These are phyloP conservation scores for Fringilla coelebs DNA, from an alignment of 2,797 vertebrate species.

Conservation along the genomic window DNA sequence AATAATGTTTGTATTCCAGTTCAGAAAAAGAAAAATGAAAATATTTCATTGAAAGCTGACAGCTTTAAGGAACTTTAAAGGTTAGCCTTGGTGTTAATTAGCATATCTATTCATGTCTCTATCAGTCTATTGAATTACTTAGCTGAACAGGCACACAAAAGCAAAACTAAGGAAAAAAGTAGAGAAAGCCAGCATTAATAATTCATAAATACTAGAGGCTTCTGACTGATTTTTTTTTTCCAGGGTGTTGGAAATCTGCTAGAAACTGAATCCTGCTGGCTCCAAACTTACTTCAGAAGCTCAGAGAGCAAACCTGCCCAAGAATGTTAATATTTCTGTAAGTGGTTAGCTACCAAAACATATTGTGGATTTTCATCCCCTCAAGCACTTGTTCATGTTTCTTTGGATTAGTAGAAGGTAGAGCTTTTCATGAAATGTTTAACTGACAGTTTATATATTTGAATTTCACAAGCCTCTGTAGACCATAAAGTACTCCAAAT, in stretches of 20 bases:
- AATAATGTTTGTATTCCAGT: slow-evolving; percentile 71
- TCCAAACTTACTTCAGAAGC: slow-evolving; percentile 68
- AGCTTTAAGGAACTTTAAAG: slow-evolving; percentile 77
- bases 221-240: slow-evolving; percentile 60
- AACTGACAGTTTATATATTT: slow-evolving; percentile 75
- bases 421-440: slow-evolving; percentile 68
- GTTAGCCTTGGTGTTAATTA: slow-evolving; percentile 74
- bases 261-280: slow-evolving; percentile 62
- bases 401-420: slow-evolving; percentile 70
- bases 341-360: slow-evolving; percentile 68
- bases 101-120: slow-evolving; percentile 78
- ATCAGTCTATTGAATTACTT: slow-evolving; percentile 76
- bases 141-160: slow-evolving; percentile 71
- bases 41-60: slow-evolving; percentile 76
- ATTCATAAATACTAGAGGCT: slow-evolving; percentile 73
- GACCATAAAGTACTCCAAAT: slow-evolving; percentile 70
- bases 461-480: slow-evolving; percentile 73
- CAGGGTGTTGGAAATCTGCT: slow-evolving; percentile 58
- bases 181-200: slow-evolving; percentile 73
- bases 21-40: slow-evolving; percentile 68
- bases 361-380: slow-evolving; percentile 65
- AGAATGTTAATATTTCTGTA: slow-evolving; percentile 71
- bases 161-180: slow-evolving; percentile 62
- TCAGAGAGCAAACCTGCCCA: slow-evolving; percentile 24
- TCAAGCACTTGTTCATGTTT: slow-evolving; percentile 69